Evolutionary conservation across 2,797 vertebrate genomes (phyloP), one percentile per base, ranked within the genome.

Genomic region (Antrozous pallidus): DNA sequence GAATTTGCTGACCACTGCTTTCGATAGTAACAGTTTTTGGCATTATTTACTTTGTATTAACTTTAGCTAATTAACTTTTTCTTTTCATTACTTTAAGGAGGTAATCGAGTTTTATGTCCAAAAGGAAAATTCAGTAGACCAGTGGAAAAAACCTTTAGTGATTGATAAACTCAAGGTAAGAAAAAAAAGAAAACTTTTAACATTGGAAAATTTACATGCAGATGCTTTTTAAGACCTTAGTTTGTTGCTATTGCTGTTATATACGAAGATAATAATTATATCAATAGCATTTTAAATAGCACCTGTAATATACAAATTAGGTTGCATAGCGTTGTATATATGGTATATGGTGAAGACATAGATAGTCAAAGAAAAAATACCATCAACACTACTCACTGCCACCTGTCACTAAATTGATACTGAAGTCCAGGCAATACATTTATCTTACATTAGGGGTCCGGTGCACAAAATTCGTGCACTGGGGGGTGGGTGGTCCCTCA

Each of bases 141-240:
- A 98, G 95, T 99, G 99, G 99, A 98, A 97, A 95, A 98, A 98
- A 4, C 99, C 99, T 54, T 94, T 96, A 69, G 95, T 99, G 86
- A 98, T 99, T 78, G 98, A 99, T 81, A 98, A 98, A 92, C 97
- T 99, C 69, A 99, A 99, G 99, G 99, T 99, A 98, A 91, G 94
- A 31, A 61, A 88, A 87, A 56, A 61, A 88, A 93, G 73, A 91
- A 90, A 81, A 18, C 16, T 28, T 93, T 88, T 47, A 75, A 11
- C 8, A 14, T 6, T 77, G 0, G 77, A 88, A 79, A 82, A 92
- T 92, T 58, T 24, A 33, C 49, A 38, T 42, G 33, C 17, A 63
- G 56, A 24, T 80, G 33, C 75, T 70, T 95, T 89, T 79, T 71
- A 47, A 93, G 54, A 77, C 6, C 20, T 90, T 84, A 22, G 26